These are phyloP conservation scores for Caerostris darwini DNA, from an alignment of 1,140 invertebrate genomes.

Conservation along the genomic window DNA sequence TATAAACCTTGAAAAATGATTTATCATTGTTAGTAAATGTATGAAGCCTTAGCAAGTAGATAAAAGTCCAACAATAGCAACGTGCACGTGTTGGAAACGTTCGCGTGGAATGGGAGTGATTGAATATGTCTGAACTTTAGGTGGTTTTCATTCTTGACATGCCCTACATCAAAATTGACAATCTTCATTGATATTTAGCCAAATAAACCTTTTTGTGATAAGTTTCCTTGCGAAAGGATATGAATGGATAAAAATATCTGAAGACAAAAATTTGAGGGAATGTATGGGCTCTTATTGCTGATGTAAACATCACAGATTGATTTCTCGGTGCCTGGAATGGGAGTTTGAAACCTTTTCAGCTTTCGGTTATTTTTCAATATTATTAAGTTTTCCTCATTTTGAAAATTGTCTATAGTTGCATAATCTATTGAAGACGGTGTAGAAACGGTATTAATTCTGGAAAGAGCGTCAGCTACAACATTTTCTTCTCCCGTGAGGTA, in stretches of 20 bases:
- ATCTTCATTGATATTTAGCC: conserved; percentile 49
- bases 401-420: background rate
- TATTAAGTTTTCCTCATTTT: conserved; percentile 23
- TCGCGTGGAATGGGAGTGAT: conserved; percentile 32
- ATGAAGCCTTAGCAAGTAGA: background rate
- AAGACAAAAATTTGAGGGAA: background rate
- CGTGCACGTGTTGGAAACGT: conserved; percentile 36
- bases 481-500: too few species aligned
- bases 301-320: conserved; percentile 20
- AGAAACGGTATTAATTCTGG: too few species aligned
- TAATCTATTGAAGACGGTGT: conserved; percentile 27
- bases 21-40: conserved; percentile 70
- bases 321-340: conserved; percentile 23
- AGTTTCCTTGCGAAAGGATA: conserved; percentile 65
- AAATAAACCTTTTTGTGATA: conserved; percentile 35
- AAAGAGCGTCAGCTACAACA: too few species aligned
- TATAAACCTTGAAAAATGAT: conserved; percentile 27
- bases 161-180: background rate
- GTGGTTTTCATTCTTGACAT: conserved; percentile 48
- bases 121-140: conserved; percentile 76
- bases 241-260: too few species aligned
- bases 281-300: background rate
- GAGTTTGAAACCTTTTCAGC: conserved; percentile 20
- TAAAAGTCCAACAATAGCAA: background rate
- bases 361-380: conserved; percentile 23